These are phyloP conservation scores for Megastigmus dorsalis DNA, from an alignment of 2,888 invertebrate species.

Conservation along the genomic window DNA sequence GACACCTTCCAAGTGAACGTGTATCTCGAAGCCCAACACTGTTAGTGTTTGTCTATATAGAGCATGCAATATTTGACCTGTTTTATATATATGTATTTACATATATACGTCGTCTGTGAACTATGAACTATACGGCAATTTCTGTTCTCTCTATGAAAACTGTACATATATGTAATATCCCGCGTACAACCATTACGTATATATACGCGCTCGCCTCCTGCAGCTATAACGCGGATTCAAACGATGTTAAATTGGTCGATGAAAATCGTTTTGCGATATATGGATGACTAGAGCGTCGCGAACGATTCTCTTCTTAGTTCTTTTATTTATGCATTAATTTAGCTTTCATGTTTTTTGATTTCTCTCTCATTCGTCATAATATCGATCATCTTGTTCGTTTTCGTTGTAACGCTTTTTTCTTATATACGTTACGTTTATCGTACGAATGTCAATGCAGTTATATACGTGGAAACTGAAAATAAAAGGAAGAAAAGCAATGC, in stretches of 20 bases:
- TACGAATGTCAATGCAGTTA: too few relatives aligned
- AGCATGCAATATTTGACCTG: constrained; percentile 66
- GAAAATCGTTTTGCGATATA: constrained; percentile 17
- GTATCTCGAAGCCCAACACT: constrained; percentile 57
- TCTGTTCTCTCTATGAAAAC: constrained; percentile 49
- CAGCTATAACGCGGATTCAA: neutral
- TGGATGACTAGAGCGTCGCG: too few relatives aligned
- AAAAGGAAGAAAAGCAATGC: constrained; percentile 45
- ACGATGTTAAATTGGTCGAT: constrained; percentile 33
- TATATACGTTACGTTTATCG: too few relatives aligned
- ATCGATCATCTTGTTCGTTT: neutral
- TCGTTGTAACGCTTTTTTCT: neutral
- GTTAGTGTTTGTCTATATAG: constrained; percentile 65
- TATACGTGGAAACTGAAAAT: constrained; percentile 24
- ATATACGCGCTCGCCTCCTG: constrained; percentile 39
- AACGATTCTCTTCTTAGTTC: neutral
- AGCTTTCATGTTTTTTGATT: neutral
- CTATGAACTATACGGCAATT: constrained; percentile 59
- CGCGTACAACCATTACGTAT: constrained; percentile 47
- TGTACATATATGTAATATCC: neutral
- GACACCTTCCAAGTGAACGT: constrained; percentile 38
- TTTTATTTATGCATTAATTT: neutral
- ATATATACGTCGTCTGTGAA: constrained; percentile 58
- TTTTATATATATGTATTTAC: constrained; percentile 53
- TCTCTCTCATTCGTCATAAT: neutral